Base-by-base conservation (phyloP, 2,797 vertebrate species). In the Zenarchopterus dispar region DNA sequence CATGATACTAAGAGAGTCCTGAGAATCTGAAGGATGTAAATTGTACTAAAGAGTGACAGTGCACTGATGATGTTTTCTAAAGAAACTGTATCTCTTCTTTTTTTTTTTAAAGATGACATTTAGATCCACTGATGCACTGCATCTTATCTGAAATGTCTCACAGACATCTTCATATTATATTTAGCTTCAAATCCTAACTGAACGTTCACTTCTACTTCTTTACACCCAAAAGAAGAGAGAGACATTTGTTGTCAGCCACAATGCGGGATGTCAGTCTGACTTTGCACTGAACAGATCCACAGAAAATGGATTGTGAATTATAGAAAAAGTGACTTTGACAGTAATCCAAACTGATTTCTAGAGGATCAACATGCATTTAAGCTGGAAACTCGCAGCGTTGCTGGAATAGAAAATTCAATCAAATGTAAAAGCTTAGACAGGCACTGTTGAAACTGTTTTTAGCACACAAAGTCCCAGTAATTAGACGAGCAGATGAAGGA, bases 251-350 rank as follows among this genome's bases (percentile, higher is more conserved):
- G 68, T 54, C 60, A 47, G 69, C 74, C 59, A 57, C 78, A 70
- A 84, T 80, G 77, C 75, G 73, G 55, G 42, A 54, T 72, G 84
- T 88, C 85, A 81, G 62, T 72, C 70, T 48, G 77, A 67, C 80
- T 79, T 76, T 8, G 31, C 66, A 11, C 51, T 2, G 66, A 70
- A 80, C 56, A 22, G 43, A 73, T 67, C 64, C 80, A 77, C 67
- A 41, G 69, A 65, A 77, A 80, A 72, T 68, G 75, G 80, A 80
- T 80, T 28, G 75, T 67, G 85, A 86, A 85, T 73, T 73, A 84
- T 72, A 57, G 70, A 70, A 80, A 84, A 76, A 73, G 70, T 75
- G 84, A 89, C 83, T 84, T 82, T 88, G 88, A 88, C 83, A 56
- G 67, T 89, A 84, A 88, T 88, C 80, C 43, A 0, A 72, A 62